Evolutionary conservation across 2,797 vertebrate genomes (phyloP).

Genomic region (Gadopsis marmoratus): DNA sequence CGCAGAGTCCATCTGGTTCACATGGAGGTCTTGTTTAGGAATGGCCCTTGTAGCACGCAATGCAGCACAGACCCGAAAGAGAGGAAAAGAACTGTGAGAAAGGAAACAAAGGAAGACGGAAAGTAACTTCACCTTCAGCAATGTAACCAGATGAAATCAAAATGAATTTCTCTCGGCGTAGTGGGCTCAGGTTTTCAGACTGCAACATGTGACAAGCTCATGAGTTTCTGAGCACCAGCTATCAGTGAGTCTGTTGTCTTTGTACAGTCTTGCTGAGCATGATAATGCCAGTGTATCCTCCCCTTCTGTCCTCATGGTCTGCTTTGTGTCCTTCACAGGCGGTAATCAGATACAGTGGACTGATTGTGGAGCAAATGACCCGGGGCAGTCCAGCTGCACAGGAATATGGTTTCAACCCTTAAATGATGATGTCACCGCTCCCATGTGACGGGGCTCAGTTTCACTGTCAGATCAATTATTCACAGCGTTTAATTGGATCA

Average conservation of each 20-base stretch:
- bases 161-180: slow-evolving; percentile 28
- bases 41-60: slow-evolving; percentile 70
- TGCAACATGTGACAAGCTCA: slow-evolving; percentile 69
- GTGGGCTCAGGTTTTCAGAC: slow-evolving; percentile 38
- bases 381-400: slow-evolving; percentile 75
- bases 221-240: slow-evolving; percentile 50
- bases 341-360: slow-evolving; percentile 78
- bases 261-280: slow-evolving; percentile 60
- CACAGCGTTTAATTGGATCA: slow-evolving; percentile 85
- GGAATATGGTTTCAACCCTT: slow-evolving; percentile 75
- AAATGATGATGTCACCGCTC: slow-evolving; percentile 82
- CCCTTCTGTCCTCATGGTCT: slow-evolving; percentile 69
- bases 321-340: slow-evolving; percentile 80
- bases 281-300: slow-evolving; percentile 68
- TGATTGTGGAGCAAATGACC: slow-evolving; percentile 79
- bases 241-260: slow-evolving; percentile 71
- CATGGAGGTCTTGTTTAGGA: slow-evolving; percentile 75
- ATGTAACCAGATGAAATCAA: slow-evolving; percentile 42
- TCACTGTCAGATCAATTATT: slow-evolving; percentile 87
- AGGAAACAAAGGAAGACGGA: slow-evolving; percentile 47
- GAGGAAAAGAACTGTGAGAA: slow-evolving; percentile 57
- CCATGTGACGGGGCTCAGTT: slow-evolving; percentile 81
- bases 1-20: slow-evolving; percentile 78
- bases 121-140: slow-evolving; percentile 18
- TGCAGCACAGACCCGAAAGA: slow-evolving; percentile 39